Conservation (phyloP, 2,113 vertebrate genomes). For the Glaucidium brasilianum region DNA sequence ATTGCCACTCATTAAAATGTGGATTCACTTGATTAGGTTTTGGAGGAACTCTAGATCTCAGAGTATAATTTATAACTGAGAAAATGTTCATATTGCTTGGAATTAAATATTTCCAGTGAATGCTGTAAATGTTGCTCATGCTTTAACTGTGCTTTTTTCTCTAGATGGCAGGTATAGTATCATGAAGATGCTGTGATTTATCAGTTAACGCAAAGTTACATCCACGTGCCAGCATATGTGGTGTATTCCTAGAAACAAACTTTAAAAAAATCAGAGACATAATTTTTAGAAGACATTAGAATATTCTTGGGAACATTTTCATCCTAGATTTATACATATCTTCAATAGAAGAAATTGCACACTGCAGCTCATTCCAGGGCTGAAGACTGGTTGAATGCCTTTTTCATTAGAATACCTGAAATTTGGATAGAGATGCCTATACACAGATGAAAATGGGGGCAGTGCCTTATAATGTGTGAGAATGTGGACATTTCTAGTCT, state of each 20-base stretch:
- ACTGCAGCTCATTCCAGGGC: not conserved
- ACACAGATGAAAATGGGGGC: not conserved
- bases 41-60: not conserved
- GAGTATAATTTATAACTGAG: not conserved
- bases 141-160: not conserved
- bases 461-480: not conserved
- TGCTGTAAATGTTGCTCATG: not conserved
- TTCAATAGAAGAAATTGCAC: not conserved
- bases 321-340: not conserved
- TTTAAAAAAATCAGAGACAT: not conserved
- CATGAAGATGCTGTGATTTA: not conserved
- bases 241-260: not conserved
- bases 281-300: not conserved
- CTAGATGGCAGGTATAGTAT: not conserved
- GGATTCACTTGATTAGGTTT: not conserved
- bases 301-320: not conserved
- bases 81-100: not conserved
- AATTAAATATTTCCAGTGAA: not conserved
- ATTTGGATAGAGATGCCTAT: not conserved
- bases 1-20: not conserved
- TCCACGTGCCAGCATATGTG: not conserved
- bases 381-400: not conserved
- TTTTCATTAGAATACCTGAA: not conserved
- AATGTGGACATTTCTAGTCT: not conserved
- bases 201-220: not conserved